Evolutionary conservation across 2,113 vertebrate genomes (phyloP), one percentile per base, ranked within the genome.

Genomic region (Protomyctophum bolini): DNA sequence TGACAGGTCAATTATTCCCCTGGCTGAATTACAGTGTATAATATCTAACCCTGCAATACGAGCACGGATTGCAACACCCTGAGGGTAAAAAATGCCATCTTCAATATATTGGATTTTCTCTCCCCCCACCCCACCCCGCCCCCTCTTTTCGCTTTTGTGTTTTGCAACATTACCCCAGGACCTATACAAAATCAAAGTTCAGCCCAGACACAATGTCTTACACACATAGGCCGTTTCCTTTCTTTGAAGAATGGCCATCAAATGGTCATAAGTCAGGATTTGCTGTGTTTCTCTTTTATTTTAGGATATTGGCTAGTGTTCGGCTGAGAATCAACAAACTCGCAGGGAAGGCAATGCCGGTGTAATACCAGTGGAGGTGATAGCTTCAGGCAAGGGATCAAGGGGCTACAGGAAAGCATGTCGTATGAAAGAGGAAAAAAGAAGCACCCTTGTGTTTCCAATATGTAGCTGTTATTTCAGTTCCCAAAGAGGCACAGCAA

Each of bases 1-100:
- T 91, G 88, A 92, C 91, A 91, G 86, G 80, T 91, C 90, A 90
- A 88, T 92, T 88, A 91, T 86, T 91, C 86, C 86, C 70, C 58
- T 55, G 57, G 76, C 86, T 90, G 88, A 90, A 91, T 91, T 90
- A 91, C 90, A 90, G 84, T 80, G 14, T 83, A 83, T 88, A 83
- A 89, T 84, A 85, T 88, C 84, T 61, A 73, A 80, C 77, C 66
- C 68, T 61, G 76, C 80, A 78, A 81, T 75, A 66, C 63, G 54
- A 80, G 80, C 82, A 57, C 54, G 68, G 82, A 79, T 71, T 79
- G 74, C 87, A 83, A 89, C 81, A 80, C 77, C 87, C 87, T 8
- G 7, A 46, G 76, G 90, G 82, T 66, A 67, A 86, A 81, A 84
- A 66, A 77, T 73, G 72, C 73, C 70, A 70, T 83, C 63, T 89